phyloP scores from a whole-genome alignment of 1,140 invertebrate species.

The Pinna nobilis region DNA sequence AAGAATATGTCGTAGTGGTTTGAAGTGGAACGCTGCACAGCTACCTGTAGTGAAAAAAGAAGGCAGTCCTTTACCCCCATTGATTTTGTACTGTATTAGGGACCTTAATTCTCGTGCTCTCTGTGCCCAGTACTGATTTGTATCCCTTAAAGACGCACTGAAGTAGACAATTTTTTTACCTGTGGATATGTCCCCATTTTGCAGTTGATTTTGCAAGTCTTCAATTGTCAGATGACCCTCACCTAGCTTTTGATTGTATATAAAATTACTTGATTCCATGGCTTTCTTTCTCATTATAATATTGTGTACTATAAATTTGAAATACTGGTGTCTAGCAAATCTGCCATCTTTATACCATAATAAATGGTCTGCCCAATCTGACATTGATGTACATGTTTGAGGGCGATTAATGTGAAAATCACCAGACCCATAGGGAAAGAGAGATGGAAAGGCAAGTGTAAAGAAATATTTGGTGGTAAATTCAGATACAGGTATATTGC shows the following conservation, averaged over 20 bases:
- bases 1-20: constrained; percentile 27
- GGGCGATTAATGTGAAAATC: constrained; percentile 30
- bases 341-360: constrained; percentile 42
- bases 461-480: constrained; percentile 20
- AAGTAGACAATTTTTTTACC: constrained; percentile 34
- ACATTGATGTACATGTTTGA: constrained; percentile 20
- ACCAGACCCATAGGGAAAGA: constrained; percentile 21
- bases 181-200: constrained; percentile 19
- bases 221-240: constrained; percentile 1
- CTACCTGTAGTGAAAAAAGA: constrained; percentile 33
- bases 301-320: constrained; percentile 42
- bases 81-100: constrained; percentile 37
- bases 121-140: constrained; percentile 34
- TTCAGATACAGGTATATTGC: constrained; percentile 9
- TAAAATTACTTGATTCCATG: constrained; percentile 10
- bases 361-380: constrained; percentile 36
- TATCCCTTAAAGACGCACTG: constrained; percentile 18
- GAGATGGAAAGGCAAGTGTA: constrained; percentile 16
- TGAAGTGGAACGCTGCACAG: constrained; percentile 41
- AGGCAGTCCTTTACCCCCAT: constrained; percentile 28
- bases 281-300: constrained; percentile 17
- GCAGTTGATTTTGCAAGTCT: constrained; percentile 12
- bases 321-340: constrained; percentile 36
- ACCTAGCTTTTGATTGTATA: constrained; percentile 30
- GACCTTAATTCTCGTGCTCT: constrained; percentile 31